Conservation (phyloP, 2,888 invertebrate species). For the Tachina lurida region DNA sequence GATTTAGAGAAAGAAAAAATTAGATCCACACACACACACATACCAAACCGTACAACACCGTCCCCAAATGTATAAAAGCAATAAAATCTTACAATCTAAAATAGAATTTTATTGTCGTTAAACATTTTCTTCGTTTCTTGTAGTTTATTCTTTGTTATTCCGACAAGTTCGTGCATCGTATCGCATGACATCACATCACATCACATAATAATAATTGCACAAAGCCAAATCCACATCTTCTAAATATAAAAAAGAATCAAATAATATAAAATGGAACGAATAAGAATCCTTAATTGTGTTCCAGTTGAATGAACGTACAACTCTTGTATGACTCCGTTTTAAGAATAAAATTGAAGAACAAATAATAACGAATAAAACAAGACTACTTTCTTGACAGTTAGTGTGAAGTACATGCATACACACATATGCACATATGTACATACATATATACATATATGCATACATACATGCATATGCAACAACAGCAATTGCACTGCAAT, state of each 20-base stretch:
- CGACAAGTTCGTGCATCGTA: constrained; percentile 36
- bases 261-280: constrained; percentile 2
- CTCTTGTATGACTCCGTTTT: constrained; percentile 37
- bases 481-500: constrained; percentile 32
- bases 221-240: constrained; percentile 39
- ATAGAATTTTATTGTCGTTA: constrained; percentile 56
- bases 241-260: background rate
- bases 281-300: constrained; percentile 37
- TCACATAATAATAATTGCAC: constrained; percentile 55
- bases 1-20: constrained; percentile 13
- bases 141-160: constrained; percentile 28
- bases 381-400: constrained; percentile 8
- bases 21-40: background rate
- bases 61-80: constrained; percentile 2
- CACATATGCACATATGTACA: no score
- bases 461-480: no score
- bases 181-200: constrained; percentile 52
- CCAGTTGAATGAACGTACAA: constrained; percentile 57
- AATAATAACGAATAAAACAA: constrained; percentile 26
- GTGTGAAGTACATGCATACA: constrained; percentile 15
- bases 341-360: constrained; percentile 26
- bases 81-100: constrained; percentile 61
- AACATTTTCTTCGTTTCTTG: constrained; percentile 47
- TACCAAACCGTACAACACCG: background rate
- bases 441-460: no score